Percentiles rank a stretch among this genome's conserved stretches.
These are phyloP conservation scores for Agelaius tricolor DNA, from an alignment of 2,113 vertebrate species.

Conservation along the genomic window DNA sequence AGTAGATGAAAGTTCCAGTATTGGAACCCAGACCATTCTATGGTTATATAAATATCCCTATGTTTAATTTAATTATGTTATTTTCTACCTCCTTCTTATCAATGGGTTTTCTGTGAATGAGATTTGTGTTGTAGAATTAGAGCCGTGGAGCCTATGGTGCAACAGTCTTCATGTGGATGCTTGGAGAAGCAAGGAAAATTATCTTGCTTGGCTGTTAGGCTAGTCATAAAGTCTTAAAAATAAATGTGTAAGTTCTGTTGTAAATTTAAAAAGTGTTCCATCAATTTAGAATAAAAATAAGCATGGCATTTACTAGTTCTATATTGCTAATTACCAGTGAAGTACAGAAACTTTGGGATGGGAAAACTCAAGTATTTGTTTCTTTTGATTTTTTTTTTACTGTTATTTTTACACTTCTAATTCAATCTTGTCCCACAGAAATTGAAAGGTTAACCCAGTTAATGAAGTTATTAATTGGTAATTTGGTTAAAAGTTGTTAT, in stretches of 20 bases:
- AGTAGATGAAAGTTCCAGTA: background rate
- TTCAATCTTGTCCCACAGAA: background rate
- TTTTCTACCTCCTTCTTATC: background rate
- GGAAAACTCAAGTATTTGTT: background rate
- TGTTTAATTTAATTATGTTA: background rate
- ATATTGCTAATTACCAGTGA: background rate
- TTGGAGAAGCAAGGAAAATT: background rate
- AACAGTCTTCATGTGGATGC: background rate
- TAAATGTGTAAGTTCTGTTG: background rate
- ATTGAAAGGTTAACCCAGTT: background rate
- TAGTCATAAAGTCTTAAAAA: background rate
- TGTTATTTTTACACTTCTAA: background rate
- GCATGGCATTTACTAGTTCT: background rate
- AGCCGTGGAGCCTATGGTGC: background rate
- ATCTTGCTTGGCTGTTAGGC: background rate
- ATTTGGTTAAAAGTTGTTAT: background rate
- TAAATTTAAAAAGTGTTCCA: background rate
- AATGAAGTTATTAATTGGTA: background rate
- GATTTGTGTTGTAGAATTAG: background rate
- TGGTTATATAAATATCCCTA: accelerated
- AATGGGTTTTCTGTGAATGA: background rate
- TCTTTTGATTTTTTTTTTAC: background rate
- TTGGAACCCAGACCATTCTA: background rate
- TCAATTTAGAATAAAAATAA: background rate
- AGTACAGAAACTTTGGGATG: background rate